Evolutionary conservation across 2,113 vertebrate genomes (phyloP), one percentile per base, ranked within the genome.

Genomic region (Macquaria australasica): DNA sequence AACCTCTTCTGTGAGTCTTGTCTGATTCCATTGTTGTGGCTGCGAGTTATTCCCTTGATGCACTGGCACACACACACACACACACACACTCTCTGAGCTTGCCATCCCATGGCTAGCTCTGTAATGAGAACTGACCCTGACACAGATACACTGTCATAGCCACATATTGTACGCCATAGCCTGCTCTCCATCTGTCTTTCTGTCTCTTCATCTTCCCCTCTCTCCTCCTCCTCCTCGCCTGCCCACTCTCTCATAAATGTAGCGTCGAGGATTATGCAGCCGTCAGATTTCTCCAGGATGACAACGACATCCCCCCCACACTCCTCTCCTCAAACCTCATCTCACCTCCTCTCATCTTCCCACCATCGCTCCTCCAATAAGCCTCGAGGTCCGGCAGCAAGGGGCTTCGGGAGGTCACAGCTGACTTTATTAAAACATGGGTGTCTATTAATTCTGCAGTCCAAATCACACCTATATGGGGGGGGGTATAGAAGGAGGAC

Each of bases 381-480:
- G 76, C 77, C 41, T 39, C 8, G 3, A 31, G 59, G 51, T 83
- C 67, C 39, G 2, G 50, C 12, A 5, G 28, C 31, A 34, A 34
- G 48, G 58, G 77, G 58, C 8, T 9, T 31, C 39, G 2, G 59
- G 70, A 82, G 89, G 89, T 90, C 85, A 88, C 21, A 50, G 34
- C 55, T 74, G 79, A 88, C 81, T 91, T 94, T 91, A 94, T 93
- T 94, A 93, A 94, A 93, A 93, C 91, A 92, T 9, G 53, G 84
- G 34, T 78, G 84, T 86, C 78, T 91, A 85, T 93, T 91, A 92
- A 92, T 88, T 88, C 87, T 88, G 58, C 81, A 23, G 75, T 43
- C 58, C 59, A 79, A 85, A 78, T 91, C 83, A 81, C 50, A 60
- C 12, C n/a, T n/a, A n/a, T n/a, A n/a, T n/a, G n/a, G 12, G 45